Base-by-base conservation (phyloP, 2,113 vertebrate genomes). In the Ciconia boyciana region DNA sequence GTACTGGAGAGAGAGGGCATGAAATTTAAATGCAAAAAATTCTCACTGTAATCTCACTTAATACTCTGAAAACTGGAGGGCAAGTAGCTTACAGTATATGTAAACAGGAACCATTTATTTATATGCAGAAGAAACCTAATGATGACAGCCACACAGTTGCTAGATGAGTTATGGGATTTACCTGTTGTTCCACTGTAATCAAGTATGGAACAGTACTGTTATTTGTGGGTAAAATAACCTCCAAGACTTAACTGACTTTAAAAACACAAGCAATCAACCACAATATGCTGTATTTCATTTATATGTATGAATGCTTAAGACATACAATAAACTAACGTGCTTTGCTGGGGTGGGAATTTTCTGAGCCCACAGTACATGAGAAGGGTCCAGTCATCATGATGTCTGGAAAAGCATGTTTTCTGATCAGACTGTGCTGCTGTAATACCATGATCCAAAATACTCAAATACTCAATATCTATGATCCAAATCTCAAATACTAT, bases 301-400 rank as follows among this genome's bases (percentile, higher is more conserved):
- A 86, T 10, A 28, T 1, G 1, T 41, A 70, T 22, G 36, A 68
- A 68, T 0, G 1, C 13, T 66, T 77, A 46, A 76, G 92, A 13
- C 14, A 36, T 10, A 12, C 1, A 66, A 28, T 36, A 34, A 86
- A 65, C 5, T 57, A 34, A 21, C 0, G 1, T 11, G 41, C n/a
- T 66, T 16, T 2, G 1, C 11, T n/a, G 36, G 19, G 26, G 43
- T 31, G 58, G 31, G 48, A 78, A 62, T 46, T 48, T 76, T 48
- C 54, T 69, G 55, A 88, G 61, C 26, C 36, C 19, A n/a, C 3
- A 34, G 54, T 31, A 66, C 21, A 34, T 0, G 1, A 68, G 52
- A 49, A 70, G 14, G 26, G 32, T 61, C 3, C 60, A 9, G 51
- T 9, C 52, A 65, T 29, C 58, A 26, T 0, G 0, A 26, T 9